Base-by-base conservation (phyloP, 2,888 invertebrate species). In the Ormyrus thymus region DNA sequence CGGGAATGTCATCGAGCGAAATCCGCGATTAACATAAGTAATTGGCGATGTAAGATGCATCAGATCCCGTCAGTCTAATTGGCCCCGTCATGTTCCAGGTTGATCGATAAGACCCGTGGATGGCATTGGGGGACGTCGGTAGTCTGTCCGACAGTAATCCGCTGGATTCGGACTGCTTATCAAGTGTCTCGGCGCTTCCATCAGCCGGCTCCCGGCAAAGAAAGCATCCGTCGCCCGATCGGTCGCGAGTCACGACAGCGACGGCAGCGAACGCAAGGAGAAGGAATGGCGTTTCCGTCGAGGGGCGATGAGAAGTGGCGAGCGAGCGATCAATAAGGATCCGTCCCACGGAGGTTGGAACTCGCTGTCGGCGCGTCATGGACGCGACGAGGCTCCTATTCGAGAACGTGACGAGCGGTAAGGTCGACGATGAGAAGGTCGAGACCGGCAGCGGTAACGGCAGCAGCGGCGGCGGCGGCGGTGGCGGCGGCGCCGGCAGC, bases 371-470 rank as follows among this genome's bases (percentile, higher is more conserved):
- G 4, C 46, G 73, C 29, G 29, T 29, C 29, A 29, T 29, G 29
- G 82, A 76, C 81, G 77, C 76, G 64, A 80, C 68, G 68, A 79
- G 77, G 78, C 65, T 79, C 53, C 45, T 82, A 68, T 72, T 81
- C 77, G 77, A 79, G 79, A 83, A 83, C 80, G 65, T 80, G 74
- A 82, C 81, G 69, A 56, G 11, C 43, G n/a, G n/a, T 1, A 29
- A 58, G 48, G 48, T 50, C 65, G 29, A 29, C 10, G 29, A 6
- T 13, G 11, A 50, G 46, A 50, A 7, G 29, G 46, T 55, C n/a
- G 45, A 48, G 70, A 77, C 6, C 58, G 43, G n/a, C 72, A 6
- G 29, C 71, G 0, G 53, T 55, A 13, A 43, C n/a, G 53, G 50
- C 53, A 43, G 15, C 56, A 55, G 46, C 10, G 15, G 50, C 48